Evolutionary conservation across 1,140 invertebrate species (phyloP), one percentile per base, ranked within the genome.

Genomic region (Stratiolaelaps scimitus): DNA sequence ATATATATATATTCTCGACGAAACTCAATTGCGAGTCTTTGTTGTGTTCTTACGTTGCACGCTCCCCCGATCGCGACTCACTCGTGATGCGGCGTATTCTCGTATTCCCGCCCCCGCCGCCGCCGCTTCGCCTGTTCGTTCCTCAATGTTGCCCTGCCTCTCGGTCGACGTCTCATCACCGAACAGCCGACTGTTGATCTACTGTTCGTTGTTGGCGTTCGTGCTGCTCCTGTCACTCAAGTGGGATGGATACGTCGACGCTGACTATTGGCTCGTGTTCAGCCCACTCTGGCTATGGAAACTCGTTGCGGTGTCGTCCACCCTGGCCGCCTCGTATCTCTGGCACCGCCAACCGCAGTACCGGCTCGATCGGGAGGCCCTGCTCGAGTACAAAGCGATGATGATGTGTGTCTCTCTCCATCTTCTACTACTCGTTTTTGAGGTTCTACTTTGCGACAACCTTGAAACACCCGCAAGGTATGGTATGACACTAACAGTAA

Each of bases 221-320:
- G 89, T 89, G 30, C 81, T 86, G 48, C 78, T 97, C 66, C 86
- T 96, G 77, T 85, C 91, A 10, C 79, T 97, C 70, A 83, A 89
- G 69, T 79, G 93, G 64, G 93, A 98, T 78, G 83, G 85, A 66
- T 84, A 82, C 60, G 87, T 89, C 64, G 80, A 83, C 74, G 94
- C 90, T 88, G 93, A 87, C 67, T 96, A 88, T 74, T 95, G 91
- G 89, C 84, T 87, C 6, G 83, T 96, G 26, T 96, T 97, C 75
- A 82, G 85, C 34, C 92, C 92, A 56, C 84, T 98, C 75, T 98
- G 92, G 91, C 83, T 94, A 68, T 97, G 93, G 92, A 96, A 97
- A 76, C 78, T 84, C 67, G 82, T 94, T 72, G 92, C 93, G 19
- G 84, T 95, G 44, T 73, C 84, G 60, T 92, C 92, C 68, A 89